Conservation (phyloP, 2,797 vertebrate genomes). For the Dicrostonyx torquatus region DNA sequence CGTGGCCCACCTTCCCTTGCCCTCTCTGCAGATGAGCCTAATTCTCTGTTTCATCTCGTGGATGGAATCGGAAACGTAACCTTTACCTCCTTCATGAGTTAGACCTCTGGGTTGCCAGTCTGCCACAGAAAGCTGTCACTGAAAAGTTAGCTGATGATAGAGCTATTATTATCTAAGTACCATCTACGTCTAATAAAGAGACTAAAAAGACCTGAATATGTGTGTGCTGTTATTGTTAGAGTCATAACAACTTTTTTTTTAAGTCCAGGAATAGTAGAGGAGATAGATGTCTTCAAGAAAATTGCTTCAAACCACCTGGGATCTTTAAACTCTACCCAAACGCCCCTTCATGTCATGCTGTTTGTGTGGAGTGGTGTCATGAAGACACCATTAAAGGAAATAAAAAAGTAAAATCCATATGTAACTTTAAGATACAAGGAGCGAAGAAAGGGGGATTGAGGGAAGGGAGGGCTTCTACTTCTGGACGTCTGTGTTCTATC, state of each 20-base stretch:
- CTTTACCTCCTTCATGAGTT: background rate
- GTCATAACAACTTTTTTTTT: background rate
- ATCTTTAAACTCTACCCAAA: background rate
- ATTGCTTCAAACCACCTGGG: background rate
- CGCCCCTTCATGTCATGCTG: background rate
- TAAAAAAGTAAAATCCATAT: background rate
- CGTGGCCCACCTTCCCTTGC: background rate
- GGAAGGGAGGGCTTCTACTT: background rate
- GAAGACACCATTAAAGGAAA: background rate
- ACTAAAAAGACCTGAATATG: background rate
- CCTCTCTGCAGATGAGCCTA: background rate
- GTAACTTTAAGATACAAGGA: background rate
- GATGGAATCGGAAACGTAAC: background rate
- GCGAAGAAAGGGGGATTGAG: accelerated
- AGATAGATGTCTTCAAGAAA: slow-evolving; percentile 26
- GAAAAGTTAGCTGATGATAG: slow-evolving; percentile 24
- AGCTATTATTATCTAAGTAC: slow-evolving; percentile 24
- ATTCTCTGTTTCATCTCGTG: background rate
- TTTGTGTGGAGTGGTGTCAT: background rate
- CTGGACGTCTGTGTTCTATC: accelerated
- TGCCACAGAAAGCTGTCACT: background rate
- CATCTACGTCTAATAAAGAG: slow-evolving; percentile 29
- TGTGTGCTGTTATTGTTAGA: slow-evolving; percentile 42
- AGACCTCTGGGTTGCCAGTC: background rate
- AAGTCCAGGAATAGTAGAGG: slow-evolving; percentile 1